These are phyloP conservation scores for Peromyscus eremicus DNA, from an alignment of 2,797 vertebrate species.

Conservation along the genomic window DNA sequence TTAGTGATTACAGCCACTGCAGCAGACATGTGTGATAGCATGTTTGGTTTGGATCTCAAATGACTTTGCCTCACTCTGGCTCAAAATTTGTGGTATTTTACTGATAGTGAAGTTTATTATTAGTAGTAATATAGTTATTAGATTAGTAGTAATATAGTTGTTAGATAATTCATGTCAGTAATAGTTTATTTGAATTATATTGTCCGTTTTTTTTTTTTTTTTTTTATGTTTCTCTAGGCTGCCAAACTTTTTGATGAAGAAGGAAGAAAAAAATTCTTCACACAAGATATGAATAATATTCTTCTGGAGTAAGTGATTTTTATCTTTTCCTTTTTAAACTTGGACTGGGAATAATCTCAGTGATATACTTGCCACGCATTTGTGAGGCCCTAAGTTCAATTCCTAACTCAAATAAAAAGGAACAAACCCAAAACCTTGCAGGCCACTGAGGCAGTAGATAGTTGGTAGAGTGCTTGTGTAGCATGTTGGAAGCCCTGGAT, in stretches of 20 bases:
- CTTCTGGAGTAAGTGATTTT: constrained; percentile 96
- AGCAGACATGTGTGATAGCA: not conserved
- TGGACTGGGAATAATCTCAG: not conserved
- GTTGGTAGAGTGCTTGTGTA: not conserved
- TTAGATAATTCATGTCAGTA: not conserved
- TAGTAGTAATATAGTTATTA: not conserved
- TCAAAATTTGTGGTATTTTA: not conserved
- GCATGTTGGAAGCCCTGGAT: not conserved
- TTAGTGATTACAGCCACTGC: not conserved
- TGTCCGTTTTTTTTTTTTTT: constrained; percentile 58
- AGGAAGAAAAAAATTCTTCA: constrained; percentile 99
- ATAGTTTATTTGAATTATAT: constrained; percentile 36
- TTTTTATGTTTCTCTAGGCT: constrained; percentile 89
- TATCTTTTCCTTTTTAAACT: constrained; percentile 50
- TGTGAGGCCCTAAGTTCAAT: not conserved
- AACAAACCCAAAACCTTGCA: no score
- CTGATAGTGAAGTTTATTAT: not conserved
- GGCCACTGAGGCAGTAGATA: not conserved
- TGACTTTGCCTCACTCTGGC: not conserved
- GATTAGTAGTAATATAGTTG: not conserved
- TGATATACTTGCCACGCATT: not conserved
- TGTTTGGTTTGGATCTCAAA: not conserved
- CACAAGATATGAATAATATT: constrained; percentile 99
- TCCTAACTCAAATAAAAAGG: not conserved
- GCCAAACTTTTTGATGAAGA: constrained; percentile 98